phyloP scores from a whole-genome alignment of 2,113 vertebrate species.

The Limanda limanda region DNA sequence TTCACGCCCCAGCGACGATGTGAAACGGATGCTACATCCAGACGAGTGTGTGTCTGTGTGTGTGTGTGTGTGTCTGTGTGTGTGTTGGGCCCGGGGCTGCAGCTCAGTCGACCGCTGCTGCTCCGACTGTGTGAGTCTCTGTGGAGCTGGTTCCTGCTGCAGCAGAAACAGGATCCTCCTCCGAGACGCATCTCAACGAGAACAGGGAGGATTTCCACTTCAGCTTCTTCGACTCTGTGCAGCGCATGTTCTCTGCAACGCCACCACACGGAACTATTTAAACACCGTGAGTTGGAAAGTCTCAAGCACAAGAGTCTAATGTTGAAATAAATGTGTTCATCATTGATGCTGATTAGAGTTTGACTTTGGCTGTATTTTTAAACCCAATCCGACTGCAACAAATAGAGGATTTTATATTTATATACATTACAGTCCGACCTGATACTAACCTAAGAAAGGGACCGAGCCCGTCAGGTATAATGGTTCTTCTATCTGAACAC shows the following conservation, averaged over 20 bases:
- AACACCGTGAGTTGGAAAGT: neutral
- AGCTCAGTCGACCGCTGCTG: neutral
- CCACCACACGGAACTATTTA: neutral
- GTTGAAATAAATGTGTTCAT: too few relatives aligned
- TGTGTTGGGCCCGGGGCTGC: constrained; percentile 12
- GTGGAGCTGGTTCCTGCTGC: constrained; percentile 21
- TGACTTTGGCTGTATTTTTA: too few relatives aligned
- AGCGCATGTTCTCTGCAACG: neutral
- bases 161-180: neutral
- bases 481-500: too few relatives aligned
- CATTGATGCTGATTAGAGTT: too few relatives aligned
- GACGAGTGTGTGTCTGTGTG: constrained; percentile 15
- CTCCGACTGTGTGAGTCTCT: constrained; percentile 21
- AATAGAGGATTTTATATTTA: too few relatives aligned
- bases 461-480: too few relatives aligned
- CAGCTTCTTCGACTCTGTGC: neutral
- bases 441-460: too few relatives aligned
- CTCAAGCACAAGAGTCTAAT: neutral
- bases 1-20: constrained; percentile 30
- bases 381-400: too few relatives aligned
- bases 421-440: too few relatives aligned
- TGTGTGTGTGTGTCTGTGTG: constrained; percentile 14
- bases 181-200: too few relatives aligned
- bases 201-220: neutral
- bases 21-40: constrained; percentile 24